phyloP scores from a whole-genome alignment of 2,888 invertebrate species.

The Meloe dianella region DNA sequence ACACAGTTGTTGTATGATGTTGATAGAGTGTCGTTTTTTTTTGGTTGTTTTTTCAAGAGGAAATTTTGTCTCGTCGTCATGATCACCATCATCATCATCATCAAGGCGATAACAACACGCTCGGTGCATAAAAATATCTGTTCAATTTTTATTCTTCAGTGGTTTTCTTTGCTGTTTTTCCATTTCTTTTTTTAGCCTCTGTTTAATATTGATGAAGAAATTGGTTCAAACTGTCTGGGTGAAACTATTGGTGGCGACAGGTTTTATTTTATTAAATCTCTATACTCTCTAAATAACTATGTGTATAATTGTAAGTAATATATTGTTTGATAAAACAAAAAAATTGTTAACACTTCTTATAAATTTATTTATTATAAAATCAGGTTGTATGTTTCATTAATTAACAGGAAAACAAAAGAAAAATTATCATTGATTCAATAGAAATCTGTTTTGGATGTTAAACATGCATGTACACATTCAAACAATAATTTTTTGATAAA shows the following conservation, averaged over 20 bases:
- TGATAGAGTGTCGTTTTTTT: neutral
- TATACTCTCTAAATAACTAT: neutral
- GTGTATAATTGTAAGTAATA: neutral
- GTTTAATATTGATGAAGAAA: conserved; percentile 34
- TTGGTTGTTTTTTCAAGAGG: neutral
- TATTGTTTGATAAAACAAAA: no score
- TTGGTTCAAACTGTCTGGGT: conserved; percentile 41
- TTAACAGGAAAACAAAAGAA: neutral
- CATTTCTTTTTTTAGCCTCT: neutral
- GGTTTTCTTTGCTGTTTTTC: neutral
- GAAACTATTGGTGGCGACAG: conserved; percentile 42
- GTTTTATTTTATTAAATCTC: conserved; percentile 23
- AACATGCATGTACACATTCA: conserved; percentile 1
- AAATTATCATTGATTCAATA: neutral
- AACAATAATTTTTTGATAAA: conserved; percentile 13
- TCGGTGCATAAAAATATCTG: neutral
- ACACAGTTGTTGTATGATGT: conserved; percentile 1
- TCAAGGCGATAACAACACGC: neutral
- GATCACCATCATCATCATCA: neutral
- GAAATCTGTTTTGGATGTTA: conserved; percentile 1
- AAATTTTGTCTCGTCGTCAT: conserved; percentile 2
- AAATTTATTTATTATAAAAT: neutral
- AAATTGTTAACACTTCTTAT: no score
- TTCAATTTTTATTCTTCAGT: neutral
- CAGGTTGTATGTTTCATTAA: neutral